These are phyloP conservation scores for Nesoenas mayeri DNA, from an alignment of 2,113 vertebrate species.

Conservation along the genomic window DNA sequence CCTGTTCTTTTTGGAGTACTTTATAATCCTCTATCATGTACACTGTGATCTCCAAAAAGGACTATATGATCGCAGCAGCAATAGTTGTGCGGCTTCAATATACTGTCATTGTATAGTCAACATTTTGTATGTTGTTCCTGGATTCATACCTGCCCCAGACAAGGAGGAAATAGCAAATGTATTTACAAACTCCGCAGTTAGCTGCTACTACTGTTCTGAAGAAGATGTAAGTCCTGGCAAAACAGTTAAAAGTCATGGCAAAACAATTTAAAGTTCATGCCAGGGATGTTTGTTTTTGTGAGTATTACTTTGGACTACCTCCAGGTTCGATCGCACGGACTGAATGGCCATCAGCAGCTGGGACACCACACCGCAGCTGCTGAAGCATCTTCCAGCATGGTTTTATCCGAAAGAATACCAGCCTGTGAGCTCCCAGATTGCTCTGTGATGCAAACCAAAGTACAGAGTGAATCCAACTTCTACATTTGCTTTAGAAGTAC, in stretches of 20 bases:
- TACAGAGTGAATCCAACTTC: background rate
- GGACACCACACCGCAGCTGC: background rate
- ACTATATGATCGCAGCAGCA: background rate
- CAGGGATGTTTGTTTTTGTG: background rate
- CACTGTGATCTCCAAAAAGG: background rate
- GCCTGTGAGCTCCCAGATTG: background rate
- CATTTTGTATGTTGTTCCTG: background rate
- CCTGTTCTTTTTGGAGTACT: background rate
- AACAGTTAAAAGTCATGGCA: background rate
- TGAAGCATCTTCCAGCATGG: background rate
- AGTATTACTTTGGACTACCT: background rate
- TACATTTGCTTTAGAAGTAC: background rate
- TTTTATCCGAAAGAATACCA: background rate
- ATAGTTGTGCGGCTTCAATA: background rate
- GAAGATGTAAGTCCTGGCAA: background rate
- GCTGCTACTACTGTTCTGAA: background rate
- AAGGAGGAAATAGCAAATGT: background rate
- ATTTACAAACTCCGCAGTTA: background rate
- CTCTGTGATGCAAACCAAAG: background rate
- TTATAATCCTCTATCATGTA: background rate
- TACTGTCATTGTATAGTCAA: fast-evolving
- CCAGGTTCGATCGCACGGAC: fast-evolving
- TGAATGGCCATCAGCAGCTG: background rate
- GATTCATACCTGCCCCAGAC: background rate
- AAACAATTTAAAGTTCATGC: background rate